These are phyloP conservation scores for Drosophila recens DNA, from an alignment of 2,888 invertebrate genomes.

Conservation along the genomic window DNA sequence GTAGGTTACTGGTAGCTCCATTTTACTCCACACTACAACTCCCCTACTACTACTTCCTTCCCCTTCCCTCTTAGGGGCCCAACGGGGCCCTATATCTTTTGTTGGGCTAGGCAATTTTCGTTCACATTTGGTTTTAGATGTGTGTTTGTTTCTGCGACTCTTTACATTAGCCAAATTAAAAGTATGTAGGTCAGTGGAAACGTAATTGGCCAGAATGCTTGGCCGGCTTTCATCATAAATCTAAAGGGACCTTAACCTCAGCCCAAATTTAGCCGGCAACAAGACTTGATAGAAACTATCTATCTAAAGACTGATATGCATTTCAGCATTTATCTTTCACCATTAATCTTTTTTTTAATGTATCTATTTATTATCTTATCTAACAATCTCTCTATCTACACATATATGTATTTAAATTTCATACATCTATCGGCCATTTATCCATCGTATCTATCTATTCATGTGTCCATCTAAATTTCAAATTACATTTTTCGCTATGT, in stretches of 20 bases:
- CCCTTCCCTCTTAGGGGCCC: not conserved
- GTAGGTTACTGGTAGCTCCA: constrained; percentile 63
- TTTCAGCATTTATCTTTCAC: not conserved
- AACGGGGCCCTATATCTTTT: constrained; percentile 13
- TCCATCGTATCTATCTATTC: not conserved
- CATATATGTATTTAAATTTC: not conserved
- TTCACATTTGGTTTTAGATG: constrained; percentile 39
- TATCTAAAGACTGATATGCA: not conserved
- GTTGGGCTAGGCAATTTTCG: constrained; percentile 58
- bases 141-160: constrained; percentile 45
- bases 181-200: constrained; percentile 59
- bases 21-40: not conserved
- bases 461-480: not conserved
- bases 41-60: not conserved
- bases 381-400: not conserved
- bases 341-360: not conserved
- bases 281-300: constrained; percentile 1
- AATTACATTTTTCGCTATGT: not conserved
- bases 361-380: not conserved
- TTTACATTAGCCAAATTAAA: constrained; percentile 72
- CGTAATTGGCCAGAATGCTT: constrained; percentile 59
- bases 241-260: constrained; percentile 27
- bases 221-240: constrained; percentile 47
- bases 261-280: not conserved
- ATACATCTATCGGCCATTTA: not conserved